phyloP scores from a whole-genome alignment of 2,797 vertebrate genomes.

The Propithecus deckenii region DNA sequence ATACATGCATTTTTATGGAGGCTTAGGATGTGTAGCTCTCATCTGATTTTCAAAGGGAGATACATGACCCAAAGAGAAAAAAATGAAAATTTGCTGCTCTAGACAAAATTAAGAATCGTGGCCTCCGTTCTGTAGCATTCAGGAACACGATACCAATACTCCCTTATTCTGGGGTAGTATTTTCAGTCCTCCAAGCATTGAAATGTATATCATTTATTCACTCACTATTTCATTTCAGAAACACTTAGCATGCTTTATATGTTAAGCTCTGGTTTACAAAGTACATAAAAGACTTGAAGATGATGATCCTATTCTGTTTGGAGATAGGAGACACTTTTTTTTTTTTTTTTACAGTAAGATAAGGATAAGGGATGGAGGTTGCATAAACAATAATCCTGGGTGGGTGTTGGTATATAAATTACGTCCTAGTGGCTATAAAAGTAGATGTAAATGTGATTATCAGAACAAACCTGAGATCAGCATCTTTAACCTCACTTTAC shows the following conservation, averaged over 20 bases:
- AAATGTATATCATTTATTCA: not conserved
- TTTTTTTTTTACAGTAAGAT: not conserved
- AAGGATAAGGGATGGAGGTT: not conserved
- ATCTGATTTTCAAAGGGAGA: not conserved
- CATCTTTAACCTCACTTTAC: not conserved
- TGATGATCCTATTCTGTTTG: not conserved
- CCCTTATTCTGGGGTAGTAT: not conserved
- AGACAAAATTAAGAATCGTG: not conserved
- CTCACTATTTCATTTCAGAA: conserved; percentile 1
- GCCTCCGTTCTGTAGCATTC: not conserved
- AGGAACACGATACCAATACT: not conserved
- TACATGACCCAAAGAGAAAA: not conserved
- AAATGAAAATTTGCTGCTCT: not conserved
- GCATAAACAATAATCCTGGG: not conserved
- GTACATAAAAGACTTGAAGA: not conserved
- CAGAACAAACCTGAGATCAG: not conserved
- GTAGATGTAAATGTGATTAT: not conserved
- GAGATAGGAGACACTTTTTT: not conserved
- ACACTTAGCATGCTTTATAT: not conserved
- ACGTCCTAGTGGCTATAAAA: not conserved
- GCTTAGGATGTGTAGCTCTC: not conserved
- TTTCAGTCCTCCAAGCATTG: not conserved
- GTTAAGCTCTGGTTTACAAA: not conserved
- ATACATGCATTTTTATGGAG: not conserved
- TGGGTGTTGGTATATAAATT: not conserved